Percentiles rank a stretch among this genome's conserved stretches.
Evolutionary conservation across 2,113 vertebrate genomes (phyloP).

Genomic region (Plectropomus leopardus): DNA sequence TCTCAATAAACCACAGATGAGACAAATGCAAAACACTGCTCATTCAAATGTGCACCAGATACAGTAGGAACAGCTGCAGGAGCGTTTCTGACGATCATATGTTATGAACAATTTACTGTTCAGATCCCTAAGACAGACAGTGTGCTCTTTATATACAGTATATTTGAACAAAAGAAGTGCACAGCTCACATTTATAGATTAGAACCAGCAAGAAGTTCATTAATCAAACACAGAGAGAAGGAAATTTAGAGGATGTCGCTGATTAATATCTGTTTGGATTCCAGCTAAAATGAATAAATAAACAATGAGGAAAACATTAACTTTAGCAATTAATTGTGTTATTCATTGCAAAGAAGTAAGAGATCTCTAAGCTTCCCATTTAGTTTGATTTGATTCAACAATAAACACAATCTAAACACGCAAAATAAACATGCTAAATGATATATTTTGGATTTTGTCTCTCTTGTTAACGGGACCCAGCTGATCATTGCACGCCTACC

Average conservation of each 20-base stretch:
- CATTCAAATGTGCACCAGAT: not conserved
- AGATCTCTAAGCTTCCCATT: not conserved
- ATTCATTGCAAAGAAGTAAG: not conserved
- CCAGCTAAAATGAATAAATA: constrained; percentile 7
- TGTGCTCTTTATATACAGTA: not conserved
- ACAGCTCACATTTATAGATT: constrained; percentile 29
- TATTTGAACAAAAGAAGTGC: not conserved
- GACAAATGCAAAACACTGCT: not conserved
- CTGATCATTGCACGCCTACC: constrained; percentile 12
- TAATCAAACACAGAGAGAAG: constrained; percentile 33
- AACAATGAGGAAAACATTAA: not conserved
- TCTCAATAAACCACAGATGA: not conserved
- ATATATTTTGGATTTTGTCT: not conserved
- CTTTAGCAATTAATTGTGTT: not conserved
- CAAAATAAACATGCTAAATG: not conserved
- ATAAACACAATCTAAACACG: not conserved
- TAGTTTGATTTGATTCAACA: not conserved
- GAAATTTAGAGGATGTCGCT: not conserved
- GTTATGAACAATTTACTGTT: constrained; percentile 15
- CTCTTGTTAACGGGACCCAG: constrained; percentile 36
- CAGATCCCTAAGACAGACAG: constrained; percentile 4
- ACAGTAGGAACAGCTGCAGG: constrained; percentile 8
- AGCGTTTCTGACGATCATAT: constrained; percentile 23
- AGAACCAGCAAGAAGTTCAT: constrained; percentile 23
- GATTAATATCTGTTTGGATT: constrained; percentile 1